Evolutionary conservation across 1,140 invertebrate genomes (phyloP).

Genomic region (Propsilocerus akamusi): DNA sequence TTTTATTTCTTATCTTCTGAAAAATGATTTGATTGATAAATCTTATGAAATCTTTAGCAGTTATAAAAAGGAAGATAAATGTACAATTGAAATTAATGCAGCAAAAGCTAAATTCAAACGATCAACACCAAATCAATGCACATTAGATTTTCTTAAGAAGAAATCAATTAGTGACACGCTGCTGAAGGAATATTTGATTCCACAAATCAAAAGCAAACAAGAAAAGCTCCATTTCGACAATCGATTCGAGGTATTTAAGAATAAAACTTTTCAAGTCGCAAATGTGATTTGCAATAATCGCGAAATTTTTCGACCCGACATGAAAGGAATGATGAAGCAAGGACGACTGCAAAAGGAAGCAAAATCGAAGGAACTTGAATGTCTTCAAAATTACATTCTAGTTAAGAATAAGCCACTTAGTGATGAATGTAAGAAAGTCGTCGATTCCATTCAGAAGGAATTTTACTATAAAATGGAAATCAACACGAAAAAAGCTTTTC

Average conservation of each 20-base stretch:
- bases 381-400: neutral
- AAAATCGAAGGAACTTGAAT: neutral
- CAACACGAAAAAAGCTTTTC: neutral
- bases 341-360: neutral
- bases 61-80: too few relatives aligned
- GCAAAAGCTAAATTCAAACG: neutral
- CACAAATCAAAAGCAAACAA: neutral
- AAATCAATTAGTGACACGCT: neutral
- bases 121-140: neutral
- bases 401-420: neutral
- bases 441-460: neutral
- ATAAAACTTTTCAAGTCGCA: neutral
- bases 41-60: too few relatives aligned
- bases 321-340: neutral
- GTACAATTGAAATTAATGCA: neutral
- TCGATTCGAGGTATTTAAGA: neutral
- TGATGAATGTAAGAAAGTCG: neutral
- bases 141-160: neutral
- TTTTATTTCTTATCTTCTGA: too few relatives aligned
- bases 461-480: neutral
- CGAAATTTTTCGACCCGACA: neutral
- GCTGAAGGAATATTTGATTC: neutral
- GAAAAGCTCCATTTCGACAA: neutral
- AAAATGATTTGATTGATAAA: too few relatives aligned
- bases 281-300: neutral